Evolutionary conservation across 1,140 invertebrate genomes (phyloP).

Genomic region (Drosophila sp.): DNA sequence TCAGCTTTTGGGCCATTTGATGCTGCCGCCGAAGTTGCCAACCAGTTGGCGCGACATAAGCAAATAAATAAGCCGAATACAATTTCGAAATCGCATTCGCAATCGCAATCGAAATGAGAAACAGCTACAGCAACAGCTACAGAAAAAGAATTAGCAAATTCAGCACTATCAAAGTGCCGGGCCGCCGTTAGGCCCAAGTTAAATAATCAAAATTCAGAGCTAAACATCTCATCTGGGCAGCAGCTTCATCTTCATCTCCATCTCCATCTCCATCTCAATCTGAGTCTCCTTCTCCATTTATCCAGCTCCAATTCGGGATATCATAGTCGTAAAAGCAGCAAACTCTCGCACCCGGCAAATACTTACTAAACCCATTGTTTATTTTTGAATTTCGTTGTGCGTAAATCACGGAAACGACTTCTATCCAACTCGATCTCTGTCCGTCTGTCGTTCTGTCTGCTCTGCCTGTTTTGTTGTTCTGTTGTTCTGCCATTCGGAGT

Average conservation of each 20-base stretch:
- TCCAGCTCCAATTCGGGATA: neutral
- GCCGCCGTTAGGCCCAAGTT: conserved; percentile 55
- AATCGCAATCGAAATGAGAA: conserved; percentile 31
- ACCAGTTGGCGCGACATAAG: conserved; percentile 76
- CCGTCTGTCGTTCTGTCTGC: conserved; percentile 35
- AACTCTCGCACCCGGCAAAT: conserved; percentile 50
- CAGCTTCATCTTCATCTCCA: conserved; percentile 9
- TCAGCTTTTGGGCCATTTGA: conserved; percentile 70
- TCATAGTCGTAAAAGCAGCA: conserved; percentile 42
- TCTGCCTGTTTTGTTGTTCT: neutral
- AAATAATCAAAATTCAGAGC: conserved; percentile 59
- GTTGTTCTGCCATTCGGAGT: neutral
- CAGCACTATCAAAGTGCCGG: conserved; percentile 78
- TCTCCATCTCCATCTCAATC: neutral
- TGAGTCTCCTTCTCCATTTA: conserved; percentile 1
- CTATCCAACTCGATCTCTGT: conserved; percentile 60
- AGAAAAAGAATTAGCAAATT: conserved; percentile 67
- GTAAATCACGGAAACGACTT: conserved; percentile 79
- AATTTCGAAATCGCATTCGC: conserved; percentile 31
- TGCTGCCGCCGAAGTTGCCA: conserved; percentile 75
- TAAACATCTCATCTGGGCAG: conserved; percentile 2
- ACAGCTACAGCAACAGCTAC: neutral
- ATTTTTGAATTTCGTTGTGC: conserved; percentile 77
- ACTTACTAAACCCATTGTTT: conserved; percentile 77
- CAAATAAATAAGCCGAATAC: conserved; percentile 67